Conservation (phyloP, 92 coral and sea anemone species). For the Umimayanthus chanpuru region DNA sequence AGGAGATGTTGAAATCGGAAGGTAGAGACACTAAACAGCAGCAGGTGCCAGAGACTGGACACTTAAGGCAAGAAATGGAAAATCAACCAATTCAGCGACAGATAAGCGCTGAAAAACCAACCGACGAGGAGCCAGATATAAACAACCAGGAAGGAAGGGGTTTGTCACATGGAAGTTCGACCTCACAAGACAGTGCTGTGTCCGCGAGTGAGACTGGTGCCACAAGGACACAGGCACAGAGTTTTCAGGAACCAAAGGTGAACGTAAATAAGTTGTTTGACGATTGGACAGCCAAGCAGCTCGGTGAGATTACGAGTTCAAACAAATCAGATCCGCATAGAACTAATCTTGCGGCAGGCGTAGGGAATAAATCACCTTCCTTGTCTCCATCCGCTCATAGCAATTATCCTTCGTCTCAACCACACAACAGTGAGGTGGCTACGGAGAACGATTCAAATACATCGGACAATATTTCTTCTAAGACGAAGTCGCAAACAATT, state of each 20-base stretch:
- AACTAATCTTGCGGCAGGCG: not conserved
- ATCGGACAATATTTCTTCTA: not conserved
- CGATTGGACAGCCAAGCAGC: constrained; percentile 56
- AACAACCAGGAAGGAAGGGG: not conserved
- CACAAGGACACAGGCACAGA: constrained; percentile 24
- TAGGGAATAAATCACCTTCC: not conserved
- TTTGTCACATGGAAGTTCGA: not conserved
- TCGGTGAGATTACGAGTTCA: constrained; percentile 48
- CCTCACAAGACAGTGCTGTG: not conserved
- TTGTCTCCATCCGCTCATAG: not conserved
- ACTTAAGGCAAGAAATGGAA: not conserved
- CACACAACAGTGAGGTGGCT: not conserved
- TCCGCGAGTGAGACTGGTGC: not conserved
- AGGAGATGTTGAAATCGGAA: constrained; percentile 50
- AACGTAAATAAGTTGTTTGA: constrained; percentile 42
- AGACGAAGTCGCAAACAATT: not conserved
- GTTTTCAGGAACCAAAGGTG: constrained; percentile 41
- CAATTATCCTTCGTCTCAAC: not conserved
- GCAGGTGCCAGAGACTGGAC: not conserved
- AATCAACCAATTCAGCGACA: not conserved
- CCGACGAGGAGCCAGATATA: not conserved
- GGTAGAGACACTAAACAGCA: not conserved
- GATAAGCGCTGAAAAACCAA: not conserved
- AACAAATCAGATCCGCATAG: constrained; percentile 9
- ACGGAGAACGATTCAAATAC: constrained; percentile 25